A percentile compares a stretch with the other conserved stretches of the same genome.
Evolutionary conservation across 2,113 vertebrate genomes (phyloP).

Genomic region (Plecotus auritus): DNA sequence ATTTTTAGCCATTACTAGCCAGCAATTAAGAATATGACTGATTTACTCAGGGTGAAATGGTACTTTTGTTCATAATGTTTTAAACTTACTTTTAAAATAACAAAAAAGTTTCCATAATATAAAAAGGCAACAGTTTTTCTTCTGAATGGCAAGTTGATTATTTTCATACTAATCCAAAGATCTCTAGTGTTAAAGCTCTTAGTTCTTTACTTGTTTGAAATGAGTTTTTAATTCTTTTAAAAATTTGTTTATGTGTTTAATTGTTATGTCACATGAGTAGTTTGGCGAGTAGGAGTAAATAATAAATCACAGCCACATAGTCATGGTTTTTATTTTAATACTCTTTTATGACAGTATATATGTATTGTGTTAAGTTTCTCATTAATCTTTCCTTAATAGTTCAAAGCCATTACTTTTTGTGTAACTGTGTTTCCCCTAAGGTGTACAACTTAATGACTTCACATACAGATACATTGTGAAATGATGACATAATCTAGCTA

Average conservation of each 20-base stretch:
- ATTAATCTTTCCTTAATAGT: slow-evolving; percentile 66
- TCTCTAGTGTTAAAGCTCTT: background rate
- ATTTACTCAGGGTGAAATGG: slow-evolving; percentile 10
- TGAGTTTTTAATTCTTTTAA: background rate
- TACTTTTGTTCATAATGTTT: slow-evolving; percentile 53
- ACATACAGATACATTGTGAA: background rate
- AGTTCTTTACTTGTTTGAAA: background rate
- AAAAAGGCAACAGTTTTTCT: slow-evolving; percentile 24
- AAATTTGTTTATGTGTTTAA: background rate
- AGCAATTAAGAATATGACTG: slow-evolving; percentile 26
- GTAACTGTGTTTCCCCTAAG: slow-evolving; percentile 52
- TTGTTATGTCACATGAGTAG: background rate
- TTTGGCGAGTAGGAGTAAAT: background rate
- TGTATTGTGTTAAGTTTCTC: slow-evolving; percentile 74
- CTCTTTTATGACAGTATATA: slow-evolving; percentile 76
- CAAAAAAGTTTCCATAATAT: slow-evolving; percentile 16
- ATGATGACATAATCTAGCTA: background rate
- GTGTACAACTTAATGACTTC: background rate
- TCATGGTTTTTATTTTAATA: slow-evolving; percentile 73
- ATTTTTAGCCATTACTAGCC: slow-evolving; percentile 54
- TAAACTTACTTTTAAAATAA: slow-evolving; percentile 37
- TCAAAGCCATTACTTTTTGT: slow-evolving; percentile 75
- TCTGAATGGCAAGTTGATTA: slow-evolving; percentile 4
- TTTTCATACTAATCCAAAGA: slow-evolving; percentile 35
- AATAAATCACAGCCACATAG: background rate